Evolutionary conservation across 2,888 invertebrate genomes (phyloP).

Genomic region (Epinotia ramella): DNA sequence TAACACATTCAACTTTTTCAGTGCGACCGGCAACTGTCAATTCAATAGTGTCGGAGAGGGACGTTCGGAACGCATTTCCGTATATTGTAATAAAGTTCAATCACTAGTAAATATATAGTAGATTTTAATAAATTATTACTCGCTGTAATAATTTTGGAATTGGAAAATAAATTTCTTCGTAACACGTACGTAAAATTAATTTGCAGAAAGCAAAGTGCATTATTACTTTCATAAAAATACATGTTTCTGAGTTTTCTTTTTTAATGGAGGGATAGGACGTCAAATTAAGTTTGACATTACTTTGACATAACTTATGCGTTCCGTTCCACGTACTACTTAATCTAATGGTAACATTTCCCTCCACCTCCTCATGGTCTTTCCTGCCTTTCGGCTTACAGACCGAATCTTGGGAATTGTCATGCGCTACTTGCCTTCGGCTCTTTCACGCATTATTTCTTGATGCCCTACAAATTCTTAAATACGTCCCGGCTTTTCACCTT

Average conservation of each 20-base stretch:
- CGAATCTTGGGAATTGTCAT: too few species aligned
- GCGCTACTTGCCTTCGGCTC: too few species aligned
- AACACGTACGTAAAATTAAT: background rate
- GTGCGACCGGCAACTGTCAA: conserved; percentile 33
- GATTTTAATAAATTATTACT: background rate
- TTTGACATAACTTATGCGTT: conserved; percentile 5
- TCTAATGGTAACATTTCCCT: too few species aligned
- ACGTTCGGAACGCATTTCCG: conserved; percentile 9
- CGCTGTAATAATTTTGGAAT: background rate
- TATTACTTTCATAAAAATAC: background rate
- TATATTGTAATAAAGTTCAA: background rate
- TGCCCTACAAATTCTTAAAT: too few species aligned
- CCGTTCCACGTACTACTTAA: conserved; percentile 2
- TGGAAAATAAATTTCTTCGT: background rate
- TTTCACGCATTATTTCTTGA: too few species aligned
- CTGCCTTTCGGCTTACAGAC: too few species aligned
- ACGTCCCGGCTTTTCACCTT: too few species aligned
- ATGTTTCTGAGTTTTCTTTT: conserved; percentile 2
- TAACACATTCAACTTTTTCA: conserved; percentile 42
- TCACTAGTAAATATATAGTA: background rate
- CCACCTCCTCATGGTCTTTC: too few species aligned
- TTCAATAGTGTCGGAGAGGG: conserved; percentile 10
- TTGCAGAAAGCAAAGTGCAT: background rate
- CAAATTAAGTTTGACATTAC: conserved; percentile 34
- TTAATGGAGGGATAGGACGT: conserved; percentile 35